A percentile compares a stretch with the other conserved stretches of the same genome.
Conservation (phyloP, 1,140 invertebrate genomes). For the Pseudobourletiella spinata region DNA sequence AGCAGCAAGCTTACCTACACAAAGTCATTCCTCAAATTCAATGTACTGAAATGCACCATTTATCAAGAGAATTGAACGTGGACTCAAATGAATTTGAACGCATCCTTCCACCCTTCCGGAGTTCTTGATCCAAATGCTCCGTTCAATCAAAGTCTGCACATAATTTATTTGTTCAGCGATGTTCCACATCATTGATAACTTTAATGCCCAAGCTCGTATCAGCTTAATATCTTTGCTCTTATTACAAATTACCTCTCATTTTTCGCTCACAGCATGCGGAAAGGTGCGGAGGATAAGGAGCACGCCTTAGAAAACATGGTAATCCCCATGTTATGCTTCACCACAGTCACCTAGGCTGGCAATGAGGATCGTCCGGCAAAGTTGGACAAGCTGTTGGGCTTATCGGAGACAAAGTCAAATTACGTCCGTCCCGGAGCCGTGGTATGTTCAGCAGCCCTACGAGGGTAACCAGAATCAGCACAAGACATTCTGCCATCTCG, state of each 20-base stretch:
- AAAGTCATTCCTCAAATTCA: conserved; percentile 72
- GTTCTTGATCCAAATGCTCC: conserved; percentile 63
- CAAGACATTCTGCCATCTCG: conserved; percentile 85
- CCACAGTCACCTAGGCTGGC: conserved; percentile 62
- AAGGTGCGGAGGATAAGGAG: conserved; percentile 85
- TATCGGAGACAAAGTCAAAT: conserved; percentile 94
- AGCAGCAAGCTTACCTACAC: conserved; percentile 80
- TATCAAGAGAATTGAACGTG: conserved; percentile 67
- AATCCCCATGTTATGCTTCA: conserved; percentile 92
- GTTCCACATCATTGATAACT: conserved; percentile 91
- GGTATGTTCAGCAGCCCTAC: conserved; percentile 65
- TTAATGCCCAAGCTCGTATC: too few species aligned
- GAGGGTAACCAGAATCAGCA: conserved; percentile 81
- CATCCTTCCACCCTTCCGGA: conserved; percentile 75
- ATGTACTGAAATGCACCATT: conserved; percentile 59
- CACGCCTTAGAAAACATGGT: conserved; percentile 84
- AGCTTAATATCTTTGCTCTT: too few species aligned
- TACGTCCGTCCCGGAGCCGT: conserved; percentile 79
- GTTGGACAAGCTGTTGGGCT: conserved; percentile 56
- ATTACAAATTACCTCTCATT: conserved; percentile 4
- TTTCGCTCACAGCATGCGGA: conserved; percentile 65
- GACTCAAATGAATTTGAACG: conserved; percentile 68
- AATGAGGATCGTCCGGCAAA: conserved; percentile 29
- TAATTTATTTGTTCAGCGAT: conserved; percentile 97
- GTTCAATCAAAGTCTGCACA: conserved; percentile 86